Evolutionary conservation across 2,797 vertebrate genomes (phyloP), one percentile per base, ranked within the genome.

Genomic region (Tangara arthus): DNA sequence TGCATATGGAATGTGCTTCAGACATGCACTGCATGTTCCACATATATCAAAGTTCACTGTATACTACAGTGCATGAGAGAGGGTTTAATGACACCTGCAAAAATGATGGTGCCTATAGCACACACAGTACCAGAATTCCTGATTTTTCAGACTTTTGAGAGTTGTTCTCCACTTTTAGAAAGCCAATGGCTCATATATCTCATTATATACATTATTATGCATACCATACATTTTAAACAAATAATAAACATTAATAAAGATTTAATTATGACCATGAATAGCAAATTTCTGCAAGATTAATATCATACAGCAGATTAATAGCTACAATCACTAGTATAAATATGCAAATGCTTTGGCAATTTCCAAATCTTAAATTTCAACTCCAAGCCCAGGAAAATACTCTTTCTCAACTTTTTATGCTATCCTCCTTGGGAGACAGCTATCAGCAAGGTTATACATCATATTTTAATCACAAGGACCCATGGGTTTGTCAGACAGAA

Each of bases 381-480:
- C 44, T 90, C 66, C 12, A 65, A 87, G 60, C 17, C n/a, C 0
- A 93, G 42, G 49, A 85, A 92, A 90, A 68, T 39, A 82, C 16
- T 32, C 15, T 65, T 89, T 80, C 91, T 82, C 34, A 87, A 19
- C 42, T 80, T 89, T 47, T 50, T 32, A 23, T 52, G 42, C n/a
- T 89, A 5, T 81, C 59, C 26, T 89, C 32, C 55, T 82, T 81
- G 65, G 60, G 42, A 89, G 69, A 93, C 61, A 82, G 81, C 50
- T 92, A 92, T 90, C 53, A 93, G 68, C 50, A 85, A 95, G 76
- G 53, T 81, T 97, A 91, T 87, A 81, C 32, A 94, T 94, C 77
- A 55, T 82, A 87, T 87, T 94, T 92, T 95, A 93, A 93, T 96
- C 75, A 87, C 50, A 78, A 82, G 57, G 56, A 81, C 79, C 79